Conservation (phyloP, 2,113 vertebrate genomes). For the Glaucidium brasilianum region DNA sequence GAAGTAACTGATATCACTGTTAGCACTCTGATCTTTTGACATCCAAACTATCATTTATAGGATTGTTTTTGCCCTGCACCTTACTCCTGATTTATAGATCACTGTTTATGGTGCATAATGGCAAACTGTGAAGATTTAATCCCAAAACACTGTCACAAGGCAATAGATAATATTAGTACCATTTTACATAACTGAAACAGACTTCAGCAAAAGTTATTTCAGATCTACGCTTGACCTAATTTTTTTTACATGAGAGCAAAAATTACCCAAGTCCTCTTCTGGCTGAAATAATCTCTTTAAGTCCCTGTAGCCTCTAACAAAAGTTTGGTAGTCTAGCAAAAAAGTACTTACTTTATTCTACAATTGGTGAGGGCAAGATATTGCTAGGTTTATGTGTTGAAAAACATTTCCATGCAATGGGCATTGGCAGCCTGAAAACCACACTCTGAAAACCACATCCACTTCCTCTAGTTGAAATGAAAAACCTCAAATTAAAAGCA, state of each 20-base stretch:
- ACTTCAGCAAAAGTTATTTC: background rate
- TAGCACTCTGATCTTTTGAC: background rate
- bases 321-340: background rate
- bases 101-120: background rate
- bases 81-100: background rate
- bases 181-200: background rate
- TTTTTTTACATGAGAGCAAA: background rate
- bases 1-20: background rate
- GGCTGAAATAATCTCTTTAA: background rate
- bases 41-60: background rate
- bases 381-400: background rate
- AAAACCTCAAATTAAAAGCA: background rate
- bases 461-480: background rate
- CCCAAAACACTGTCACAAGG: background rate
- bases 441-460: background rate
- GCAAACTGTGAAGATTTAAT: background rate
- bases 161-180: background rate
- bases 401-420: background rate
- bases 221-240: background rate
- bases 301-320: background rate
- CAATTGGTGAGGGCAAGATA: background rate
- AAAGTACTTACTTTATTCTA: background rate
- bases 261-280: background rate
- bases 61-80: background rate
- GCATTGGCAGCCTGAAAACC: background rate